Base-by-base conservation (phyloP, 2,888 invertebrate species). In the Drosophila testacea region DNA sequence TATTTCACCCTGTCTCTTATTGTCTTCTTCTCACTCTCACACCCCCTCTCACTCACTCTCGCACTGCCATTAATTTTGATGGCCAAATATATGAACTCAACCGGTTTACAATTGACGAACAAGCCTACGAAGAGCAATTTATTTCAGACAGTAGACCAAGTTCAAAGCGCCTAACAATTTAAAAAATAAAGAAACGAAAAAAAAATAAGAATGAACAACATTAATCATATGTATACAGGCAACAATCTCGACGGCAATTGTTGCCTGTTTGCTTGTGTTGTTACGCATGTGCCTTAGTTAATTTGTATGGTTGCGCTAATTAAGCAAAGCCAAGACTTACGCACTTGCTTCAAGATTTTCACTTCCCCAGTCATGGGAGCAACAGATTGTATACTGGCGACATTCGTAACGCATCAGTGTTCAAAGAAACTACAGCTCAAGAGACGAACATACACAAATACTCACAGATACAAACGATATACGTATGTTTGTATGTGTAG, bases 201-300 rank as follows among this genome's bases (percentile, higher is more conserved):
- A 61, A 16, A 13, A 46, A 46, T 63, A 47, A 67, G 56, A 69
- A 72, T 47, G 42, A 55, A 41, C 69, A 63, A 56, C 83, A 77
- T 85, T 83, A 79, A 83, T 83, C 81, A 83, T 71, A 64, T 55
- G 48, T 22, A 22, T 22, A 22, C 54, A 50, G 59, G 42, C 52
- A 28, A 66, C 71, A 71, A 81, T 64, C 59, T 57, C 44, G 32
- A 41, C 41, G 27, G 10, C 44, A 28, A 3, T 44, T 28, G 11
- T 28, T 44, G 39, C 22, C 22, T 22, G 22, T 22, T 34, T 34
- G 34, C 13, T 32, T 7, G 13, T 51, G 13, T 47, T n/a, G 83
- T 74, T 81, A 86, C 86, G 88, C 88, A 85, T 79, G 81, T 83
- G 85, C 85, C 79, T 85, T 76, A 78, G 88, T 88, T 83, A 85